Percentiles rank a stretch among this genome's conserved stretches.
phyloP scores from a whole-genome alignment of 2,797 vertebrate genomes.

The Ctenochaetus hawaiiensis region DNA sequence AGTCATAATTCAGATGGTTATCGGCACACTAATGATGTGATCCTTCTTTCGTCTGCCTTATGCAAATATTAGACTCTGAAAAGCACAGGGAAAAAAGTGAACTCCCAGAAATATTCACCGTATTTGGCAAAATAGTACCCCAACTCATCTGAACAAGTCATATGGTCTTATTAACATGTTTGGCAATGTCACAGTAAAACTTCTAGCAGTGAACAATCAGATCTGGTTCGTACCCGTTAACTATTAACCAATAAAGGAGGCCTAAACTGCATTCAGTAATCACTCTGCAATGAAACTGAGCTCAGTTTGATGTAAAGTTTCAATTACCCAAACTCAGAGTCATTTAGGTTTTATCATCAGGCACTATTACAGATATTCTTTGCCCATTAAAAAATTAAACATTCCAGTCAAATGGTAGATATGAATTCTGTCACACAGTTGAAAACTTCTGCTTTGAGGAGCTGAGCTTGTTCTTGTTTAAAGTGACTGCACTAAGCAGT shows the following conservation, averaged over 20 bases:
- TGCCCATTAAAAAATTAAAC: conserved; percentile 26
- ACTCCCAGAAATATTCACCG: background rate
- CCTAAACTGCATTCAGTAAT: background rate
- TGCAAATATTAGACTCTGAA: background rate
- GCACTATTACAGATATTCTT: conserved; percentile 3
- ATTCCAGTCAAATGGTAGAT: conserved; percentile 1
- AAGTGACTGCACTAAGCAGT: background rate
- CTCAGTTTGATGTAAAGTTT: background rate
- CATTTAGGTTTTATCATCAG: background rate
- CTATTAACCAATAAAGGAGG: too few relatives aligned
- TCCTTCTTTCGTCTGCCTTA: background rate
- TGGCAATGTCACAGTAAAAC: background rate
- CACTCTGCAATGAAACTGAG: conserved; percentile 11
- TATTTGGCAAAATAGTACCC: background rate
- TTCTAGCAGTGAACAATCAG: background rate
- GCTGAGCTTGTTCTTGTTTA: conserved; percentile 1
- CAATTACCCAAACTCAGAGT: background rate
- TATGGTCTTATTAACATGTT: background rate
- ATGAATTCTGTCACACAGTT: background rate
- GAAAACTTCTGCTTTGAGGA: background rate
- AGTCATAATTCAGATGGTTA: conserved; percentile 3
- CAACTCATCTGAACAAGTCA: background rate
- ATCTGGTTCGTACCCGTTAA: too few relatives aligned
- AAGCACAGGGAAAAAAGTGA: background rate
- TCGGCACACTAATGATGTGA: background rate